Conservation (phyloP, 2,888 invertebrate species). For the Lydus trimaculatus region DNA sequence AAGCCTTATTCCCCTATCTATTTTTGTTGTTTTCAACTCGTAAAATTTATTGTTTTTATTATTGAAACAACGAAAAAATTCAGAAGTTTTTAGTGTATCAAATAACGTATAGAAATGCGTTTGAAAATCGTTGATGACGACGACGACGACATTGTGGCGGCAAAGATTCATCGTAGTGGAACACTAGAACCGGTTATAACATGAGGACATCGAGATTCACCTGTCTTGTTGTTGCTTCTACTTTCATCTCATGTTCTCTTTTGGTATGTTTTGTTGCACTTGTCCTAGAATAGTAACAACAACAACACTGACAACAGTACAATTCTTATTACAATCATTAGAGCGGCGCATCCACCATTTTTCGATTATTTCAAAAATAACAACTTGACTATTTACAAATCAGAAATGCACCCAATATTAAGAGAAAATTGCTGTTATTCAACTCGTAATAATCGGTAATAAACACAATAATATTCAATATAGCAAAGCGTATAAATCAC, state of each 20-base stretch:
- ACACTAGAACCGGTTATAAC: slow-evolving; percentile 29
- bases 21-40: background rate
- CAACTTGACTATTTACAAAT: background rate
- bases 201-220: slow-evolving; percentile 25
- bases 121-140: background rate
- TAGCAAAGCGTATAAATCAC: background rate
- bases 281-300: background rate
- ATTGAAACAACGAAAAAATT: background rate
- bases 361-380: background rate
- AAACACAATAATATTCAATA: background rate
- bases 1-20: background rate
- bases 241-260: slow-evolving; percentile 7
- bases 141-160: slow-evolving; percentile 7
- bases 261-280: slow-evolving; percentile 12
- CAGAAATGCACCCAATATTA: background rate
- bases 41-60: background rate
- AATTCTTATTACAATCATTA: background rate
- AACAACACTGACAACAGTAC: background rate
- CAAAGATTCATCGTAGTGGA: slow-evolving; percentile 5
- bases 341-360: background rate
- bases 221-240: slow-evolving; percentile 27
- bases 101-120: slow-evolving; percentile 1
- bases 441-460: background rate
- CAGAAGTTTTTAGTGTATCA: background rate
- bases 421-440: background rate